Conservation (phyloP, 2,113 vertebrate genomes). For the Toxostoma redivivum region DNA sequence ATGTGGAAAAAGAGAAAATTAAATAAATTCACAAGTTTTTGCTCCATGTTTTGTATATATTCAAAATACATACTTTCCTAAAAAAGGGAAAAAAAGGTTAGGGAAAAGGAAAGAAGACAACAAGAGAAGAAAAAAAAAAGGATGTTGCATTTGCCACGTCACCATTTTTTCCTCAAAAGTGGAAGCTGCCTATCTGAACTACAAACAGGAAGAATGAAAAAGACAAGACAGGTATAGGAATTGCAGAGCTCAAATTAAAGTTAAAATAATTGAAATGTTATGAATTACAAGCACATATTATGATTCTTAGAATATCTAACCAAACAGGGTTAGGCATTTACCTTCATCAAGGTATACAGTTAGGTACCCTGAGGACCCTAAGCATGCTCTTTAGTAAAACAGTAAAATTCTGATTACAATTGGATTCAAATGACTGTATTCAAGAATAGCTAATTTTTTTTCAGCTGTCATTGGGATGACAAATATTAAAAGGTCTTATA, state of each 20-base stretch:
- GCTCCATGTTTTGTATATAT: not conserved
- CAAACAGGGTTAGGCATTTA: not conserved
- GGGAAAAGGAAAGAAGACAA: not conserved
- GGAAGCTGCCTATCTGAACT: not conserved
- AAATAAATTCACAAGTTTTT: not conserved
- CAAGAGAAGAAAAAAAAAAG: not conserved
- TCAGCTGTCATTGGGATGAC: not conserved
- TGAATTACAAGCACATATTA: not conserved
- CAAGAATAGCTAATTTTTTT: not conserved
- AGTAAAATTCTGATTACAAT: not conserved
- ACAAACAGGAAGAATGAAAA: not conserved
- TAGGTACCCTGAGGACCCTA: not conserved
- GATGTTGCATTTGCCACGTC: not conserved
- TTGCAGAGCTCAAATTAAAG: not conserved
- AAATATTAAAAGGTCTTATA: not conserved
- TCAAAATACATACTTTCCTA: not conserved
- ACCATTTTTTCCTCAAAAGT: not conserved
- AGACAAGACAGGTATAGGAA: not conserved
- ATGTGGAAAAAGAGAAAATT: not conserved
- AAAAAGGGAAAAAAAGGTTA: not conserved
- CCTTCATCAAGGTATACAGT: not conserved
- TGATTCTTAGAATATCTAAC: not conserved
- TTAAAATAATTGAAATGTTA: not conserved
- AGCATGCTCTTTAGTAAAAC: not conserved
- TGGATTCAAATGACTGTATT: not conserved